Base-by-base conservation (phyloP, 2,113 vertebrate species). In the Megalops atlanticus region DNA sequence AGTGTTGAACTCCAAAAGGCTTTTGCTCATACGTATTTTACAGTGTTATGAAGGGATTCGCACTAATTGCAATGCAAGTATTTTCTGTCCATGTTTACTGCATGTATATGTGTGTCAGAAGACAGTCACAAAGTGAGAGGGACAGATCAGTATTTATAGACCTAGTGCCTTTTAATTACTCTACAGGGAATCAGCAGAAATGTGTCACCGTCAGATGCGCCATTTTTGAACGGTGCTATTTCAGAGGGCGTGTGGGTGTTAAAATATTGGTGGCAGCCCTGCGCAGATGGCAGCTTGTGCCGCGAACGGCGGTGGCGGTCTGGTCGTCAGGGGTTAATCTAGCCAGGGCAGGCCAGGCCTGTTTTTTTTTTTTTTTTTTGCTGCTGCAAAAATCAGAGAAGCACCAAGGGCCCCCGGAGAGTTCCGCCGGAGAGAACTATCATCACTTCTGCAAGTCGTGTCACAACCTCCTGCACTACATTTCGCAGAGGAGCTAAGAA, bases 371-470 rank as follows among this genome's bases (percentile, higher is more conserved):
- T 41, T 85, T 84, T 71, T 3, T 54, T 36, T 83, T 81, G 70
- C 24, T 54, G 38, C 40, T 76, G 54, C 70, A 49, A 83, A 77
- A 68, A 31, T 33, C 78, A 35, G 38, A 80, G 47, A 68, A 40
- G 21, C 40, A 36, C 39, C 70, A 69, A 24, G 54, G 31, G 47
- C 68, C 43, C 78, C 47, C 58, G 2, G 82, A 79, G 80, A 18
- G 52, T 27, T 35, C 45, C 73, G 21, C 76, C 12, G 35, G 75
- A 78, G 79, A 75, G 70, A 82, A 82, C 75, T 74, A 80, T 89
- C 81, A 86, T 85, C 83, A 87, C 86, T 87, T 87, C 64, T 77
- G 40, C 49, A 43, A 82, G 84, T 85, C 80, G 14, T 85, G 82
- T 40, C 33, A 74, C 74, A 81, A 87, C 85, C 87, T 87, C 76